phyloP scores from a whole-genome alignment of 1,140 invertebrate species.

The Musca domestica region DNA sequence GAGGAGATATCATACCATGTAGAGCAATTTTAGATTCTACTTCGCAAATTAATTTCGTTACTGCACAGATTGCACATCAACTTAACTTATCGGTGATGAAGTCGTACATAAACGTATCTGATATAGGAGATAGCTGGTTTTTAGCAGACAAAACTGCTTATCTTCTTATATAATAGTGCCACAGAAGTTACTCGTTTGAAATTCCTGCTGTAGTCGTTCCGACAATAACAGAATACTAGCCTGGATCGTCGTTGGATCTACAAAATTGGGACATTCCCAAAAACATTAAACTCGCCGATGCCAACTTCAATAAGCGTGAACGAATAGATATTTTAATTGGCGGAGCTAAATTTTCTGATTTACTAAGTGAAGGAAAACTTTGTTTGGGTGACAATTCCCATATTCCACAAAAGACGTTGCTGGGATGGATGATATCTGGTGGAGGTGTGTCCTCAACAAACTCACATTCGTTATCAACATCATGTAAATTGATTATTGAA shows the following conservation, averaged over 20 bases:
- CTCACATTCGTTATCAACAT: no score
- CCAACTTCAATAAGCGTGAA: slow-evolving; percentile 2
- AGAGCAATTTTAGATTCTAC: slow-evolving; percentile 20
- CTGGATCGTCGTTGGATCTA: background rate
- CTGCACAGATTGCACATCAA: background rate
- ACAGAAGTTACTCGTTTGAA: background rate
- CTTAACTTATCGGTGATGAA: background rate
- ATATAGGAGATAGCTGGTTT: background rate
- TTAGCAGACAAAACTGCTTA: slow-evolving; percentile 4
- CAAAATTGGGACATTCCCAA: background rate
- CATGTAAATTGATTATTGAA: no score
- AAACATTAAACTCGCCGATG: slow-evolving; percentile 14
- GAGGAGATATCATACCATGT: slow-evolving; percentile 10
- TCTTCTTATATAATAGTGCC: background rate
- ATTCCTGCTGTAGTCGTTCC: slow-evolving; percentile 6
- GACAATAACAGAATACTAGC: slow-evolving; percentile 11
- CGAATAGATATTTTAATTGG: slow-evolving; percentile 15
- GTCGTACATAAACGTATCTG: background rate
- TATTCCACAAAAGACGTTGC: slow-evolving; percentile 22
- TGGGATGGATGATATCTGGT: slow-evolving; percentile 23
- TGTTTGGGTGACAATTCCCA: background rate
- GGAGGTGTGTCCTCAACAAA: background rate
- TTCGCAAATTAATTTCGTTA: slow-evolving; percentile 23
- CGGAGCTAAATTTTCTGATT: background rate
- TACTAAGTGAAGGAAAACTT: background rate